Evolutionary conservation across 2,888 invertebrate genomes (phyloP).

Genomic region (Miltochrista miniata): DNA sequence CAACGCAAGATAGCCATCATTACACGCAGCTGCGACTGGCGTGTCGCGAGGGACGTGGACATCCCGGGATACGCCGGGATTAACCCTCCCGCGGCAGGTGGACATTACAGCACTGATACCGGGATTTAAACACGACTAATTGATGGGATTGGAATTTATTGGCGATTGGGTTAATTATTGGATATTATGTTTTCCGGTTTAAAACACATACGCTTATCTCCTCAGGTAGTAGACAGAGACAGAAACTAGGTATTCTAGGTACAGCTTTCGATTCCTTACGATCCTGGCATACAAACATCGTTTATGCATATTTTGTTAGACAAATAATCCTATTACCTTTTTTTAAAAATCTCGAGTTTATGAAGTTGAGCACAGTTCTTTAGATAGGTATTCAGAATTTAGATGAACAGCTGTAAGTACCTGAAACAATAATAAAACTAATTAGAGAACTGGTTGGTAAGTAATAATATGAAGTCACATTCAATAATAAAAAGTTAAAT

Average conservation of each 20-base stretch:
- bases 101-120: conserved; percentile 30
- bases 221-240: too few relatives aligned
- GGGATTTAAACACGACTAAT: conserved; percentile 33
- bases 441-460: not conserved
- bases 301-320: too few relatives aligned
- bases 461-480: too few relatives aligned
- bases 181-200: not conserved
- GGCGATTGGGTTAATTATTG: conserved; percentile 16
- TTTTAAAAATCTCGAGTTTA: not conserved
- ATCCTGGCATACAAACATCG: too few relatives aligned
- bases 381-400: too few relatives aligned
- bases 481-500: too few relatives aligned
- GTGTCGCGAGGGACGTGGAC: conserved; percentile 19
- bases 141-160: conserved; percentile 18
- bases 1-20: conserved; percentile 42
- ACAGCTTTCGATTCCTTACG: too few relatives aligned
- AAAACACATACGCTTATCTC: too few relatives aligned
- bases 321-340: too few relatives aligned
- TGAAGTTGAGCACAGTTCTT: not conserved
- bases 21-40: conserved; percentile 44
- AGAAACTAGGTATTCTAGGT: too few relatives aligned
- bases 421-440: conserved; percentile 32
- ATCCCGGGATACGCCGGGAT: conserved; percentile 22
- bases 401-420: conserved; percentile 17
- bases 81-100: conserved; percentile 35